Conservation (phyloP, 2,888 invertebrate genomes). For the Folsomia candida region DNA sequence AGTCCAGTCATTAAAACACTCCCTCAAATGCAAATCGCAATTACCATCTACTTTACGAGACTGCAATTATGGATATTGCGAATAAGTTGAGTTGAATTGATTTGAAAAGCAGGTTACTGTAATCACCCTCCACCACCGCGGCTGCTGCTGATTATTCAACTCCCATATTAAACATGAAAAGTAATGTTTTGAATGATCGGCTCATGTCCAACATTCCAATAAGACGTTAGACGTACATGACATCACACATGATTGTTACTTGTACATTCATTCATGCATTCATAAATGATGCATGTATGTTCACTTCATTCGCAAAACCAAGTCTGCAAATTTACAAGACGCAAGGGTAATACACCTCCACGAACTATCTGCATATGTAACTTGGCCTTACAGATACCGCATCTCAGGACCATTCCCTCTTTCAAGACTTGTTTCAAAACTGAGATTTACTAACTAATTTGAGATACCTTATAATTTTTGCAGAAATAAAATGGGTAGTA, state of each 20-base stretch:
- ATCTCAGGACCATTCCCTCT: no score
- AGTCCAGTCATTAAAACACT: not conserved
- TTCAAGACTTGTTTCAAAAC: not conserved
- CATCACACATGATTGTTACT: no score
- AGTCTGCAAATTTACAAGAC: not conserved
- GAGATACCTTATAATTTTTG: not conserved
- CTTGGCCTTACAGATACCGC: no score
- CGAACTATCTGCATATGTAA: no score
- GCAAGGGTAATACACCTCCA: no score
- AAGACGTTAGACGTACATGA: no score
- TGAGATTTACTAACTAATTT: not conserved
- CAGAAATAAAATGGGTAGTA: not conserved
- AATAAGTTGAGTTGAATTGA: not conserved
- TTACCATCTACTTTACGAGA: not conserved
- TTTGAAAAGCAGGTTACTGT: conserved; percentile 6
- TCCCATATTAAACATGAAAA: not conserved
- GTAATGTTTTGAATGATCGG: no score
- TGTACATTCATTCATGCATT: not conserved
- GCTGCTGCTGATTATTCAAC: no score
- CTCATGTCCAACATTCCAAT: no score
- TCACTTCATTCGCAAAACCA: not conserved
- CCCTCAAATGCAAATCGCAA: not conserved
- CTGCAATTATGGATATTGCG: not conserved
- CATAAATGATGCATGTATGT: no score
- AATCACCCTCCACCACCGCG: no score